Conservation (phyloP, 2,797 vertebrate species). For the Molossus alvarezi region DNA sequence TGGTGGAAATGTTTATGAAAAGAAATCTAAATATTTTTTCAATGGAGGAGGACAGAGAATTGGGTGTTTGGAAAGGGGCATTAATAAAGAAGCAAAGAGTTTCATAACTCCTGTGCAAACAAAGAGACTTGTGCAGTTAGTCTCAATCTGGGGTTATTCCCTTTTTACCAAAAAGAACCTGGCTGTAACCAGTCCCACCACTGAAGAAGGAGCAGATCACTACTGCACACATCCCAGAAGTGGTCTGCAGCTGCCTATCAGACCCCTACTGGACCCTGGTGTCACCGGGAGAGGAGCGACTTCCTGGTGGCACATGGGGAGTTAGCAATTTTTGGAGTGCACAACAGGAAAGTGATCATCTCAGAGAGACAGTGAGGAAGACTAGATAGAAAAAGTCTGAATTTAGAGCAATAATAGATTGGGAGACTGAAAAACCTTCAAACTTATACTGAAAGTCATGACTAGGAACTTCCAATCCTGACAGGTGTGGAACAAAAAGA, state of each 20-base stretch:
- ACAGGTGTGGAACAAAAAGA: not conserved
- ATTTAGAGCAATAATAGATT: not conserved
- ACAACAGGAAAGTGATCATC: not conserved
- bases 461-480: not conserved
- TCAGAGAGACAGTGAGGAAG: slow-evolving; percentile 40
- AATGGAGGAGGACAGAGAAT: not conserved
- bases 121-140: not conserved
- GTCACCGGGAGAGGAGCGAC: not conserved
- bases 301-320: not conserved
- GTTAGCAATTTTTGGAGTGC: not conserved
- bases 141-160: not conserved
- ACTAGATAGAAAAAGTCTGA: slow-evolving; percentile 17
- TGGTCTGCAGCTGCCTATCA: not conserved
- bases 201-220: not conserved
- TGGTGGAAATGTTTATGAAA: not conserved
- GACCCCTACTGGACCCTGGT: not conserved
- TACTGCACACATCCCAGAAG: not conserved
- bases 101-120: not conserved
- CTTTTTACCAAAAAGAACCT: not conserved
- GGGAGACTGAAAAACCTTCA: slow-evolving; percentile 5
- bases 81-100: not conserved
- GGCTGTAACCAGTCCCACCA: not conserved
- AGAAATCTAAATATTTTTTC: slow-evolving; percentile 42
- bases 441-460: not conserved
- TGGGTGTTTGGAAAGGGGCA: not conserved